phyloP scores from a whole-genome alignment of 2,113 vertebrate species.

The Indicator indicator region DNA sequence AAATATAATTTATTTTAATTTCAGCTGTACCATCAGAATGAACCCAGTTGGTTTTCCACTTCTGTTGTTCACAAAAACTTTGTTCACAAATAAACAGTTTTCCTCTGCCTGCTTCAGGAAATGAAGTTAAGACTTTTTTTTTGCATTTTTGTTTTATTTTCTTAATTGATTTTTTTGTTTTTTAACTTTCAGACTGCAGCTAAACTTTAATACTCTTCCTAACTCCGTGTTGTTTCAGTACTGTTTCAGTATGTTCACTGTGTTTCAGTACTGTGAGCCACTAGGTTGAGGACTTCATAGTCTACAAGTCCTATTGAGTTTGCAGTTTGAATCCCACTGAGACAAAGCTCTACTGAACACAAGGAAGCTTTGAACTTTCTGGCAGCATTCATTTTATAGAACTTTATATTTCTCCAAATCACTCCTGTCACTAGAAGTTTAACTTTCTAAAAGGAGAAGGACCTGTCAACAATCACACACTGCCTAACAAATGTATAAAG shows the following conservation, averaged over 20 bases:
- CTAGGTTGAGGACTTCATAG: not conserved
- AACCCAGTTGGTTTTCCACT: not conserved
- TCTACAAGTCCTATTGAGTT: not conserved
- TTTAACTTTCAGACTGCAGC: not conserved
- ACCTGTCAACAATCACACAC: not conserved
- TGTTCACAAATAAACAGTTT: not conserved
- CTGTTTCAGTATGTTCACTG: not conserved
- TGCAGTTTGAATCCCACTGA: not conserved
- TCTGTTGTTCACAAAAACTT: not conserved
- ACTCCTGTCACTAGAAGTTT: not conserved
- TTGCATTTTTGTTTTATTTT: not conserved
- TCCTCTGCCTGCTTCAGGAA: not conserved
- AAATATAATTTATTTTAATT: not conserved
- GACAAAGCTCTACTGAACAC: not conserved
- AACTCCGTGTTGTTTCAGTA: not conserved
- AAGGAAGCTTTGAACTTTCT: not conserved
- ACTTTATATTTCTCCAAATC: not conserved
- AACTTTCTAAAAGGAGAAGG: not conserved
- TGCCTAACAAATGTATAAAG: not conserved
- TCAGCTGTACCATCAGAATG: not conserved
- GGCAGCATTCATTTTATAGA: not conserved
- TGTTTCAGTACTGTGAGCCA: not conserved
- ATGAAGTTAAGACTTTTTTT: not conserved
- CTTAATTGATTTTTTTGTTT: not conserved
- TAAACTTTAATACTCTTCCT: not conserved